Evolutionary conservation across 2,797 vertebrate species (phyloP), one percentile per base, ranked within the genome.

Genomic region (Lateolabrax maculatus): DNA sequence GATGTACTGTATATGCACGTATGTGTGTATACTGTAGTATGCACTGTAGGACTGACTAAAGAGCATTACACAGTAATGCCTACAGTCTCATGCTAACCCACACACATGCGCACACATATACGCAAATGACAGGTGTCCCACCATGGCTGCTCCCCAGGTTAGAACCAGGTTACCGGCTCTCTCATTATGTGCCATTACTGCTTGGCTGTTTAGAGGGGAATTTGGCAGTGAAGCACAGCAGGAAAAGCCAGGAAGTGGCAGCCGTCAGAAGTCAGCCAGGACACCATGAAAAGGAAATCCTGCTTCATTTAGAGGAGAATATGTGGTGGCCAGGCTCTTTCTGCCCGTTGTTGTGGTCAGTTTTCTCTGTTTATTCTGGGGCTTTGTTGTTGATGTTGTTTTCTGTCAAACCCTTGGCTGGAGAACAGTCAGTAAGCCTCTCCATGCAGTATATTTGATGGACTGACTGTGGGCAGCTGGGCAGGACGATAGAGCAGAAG

Each of bases 231-330:
- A 66, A 63, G 74, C 56, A 31, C 13, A 66, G 51, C 61, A 37
- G 36, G 71, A 58, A 64, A 83, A 81, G 66, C 74, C 80, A 81
- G 76, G 60, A 87, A 80, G 75, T 77, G 76, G 48, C 66, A 77
- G 68, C 75, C 64, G 25, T 80, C 75, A 79, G 79, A 90, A 84
- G 65, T 80, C 81, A 79, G 75, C 76, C 71, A 77, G 71, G 60
- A 64, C 57, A 83, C 52, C 72, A 66, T 80, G 75, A 84, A 85
- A 83, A 88, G 77, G 84, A 90, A 91, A 89, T 72, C 79, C 79
- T 77, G 87, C 74, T 53, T 83, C 72, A 66, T 84, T 86, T 83
- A 77, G 55, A 27, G 37, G 37, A 62, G 70, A 63, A 71, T 57
- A 62, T 55, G 60, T n/a, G 37, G 15, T 19, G 23, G 34, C 16